Base-by-base conservation (phyloP, 2,797 vertebrate genomes). In the Chiropotes sagulatus region DNA sequence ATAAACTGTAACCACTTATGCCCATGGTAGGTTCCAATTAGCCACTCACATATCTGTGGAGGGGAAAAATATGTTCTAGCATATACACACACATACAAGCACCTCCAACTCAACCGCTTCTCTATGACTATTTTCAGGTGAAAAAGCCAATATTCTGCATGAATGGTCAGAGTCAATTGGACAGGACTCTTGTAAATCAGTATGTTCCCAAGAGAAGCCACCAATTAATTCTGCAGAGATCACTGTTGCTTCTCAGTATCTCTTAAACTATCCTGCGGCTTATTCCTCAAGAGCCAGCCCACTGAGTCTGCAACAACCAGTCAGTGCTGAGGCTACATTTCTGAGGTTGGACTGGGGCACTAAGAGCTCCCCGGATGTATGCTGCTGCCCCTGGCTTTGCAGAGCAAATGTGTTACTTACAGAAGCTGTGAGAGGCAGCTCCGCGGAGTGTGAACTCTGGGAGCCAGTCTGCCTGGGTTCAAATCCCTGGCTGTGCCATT, bases 41-140 rank as follows among this genome's bases (percentile, higher is more conserved):
- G 57, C 83, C 95, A 88, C 96, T 95, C 92, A 97, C 96, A 93
- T 88, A 57, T 48, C 67, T 64, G 81, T 3, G 17, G 75, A 72
- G 30, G 39, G 41, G n/a, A 61, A 61, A 88, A 80, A 26, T 79
- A 33, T 76, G 92, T 58, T 89, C 75, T 72, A 44, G 57, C 39
- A 41, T 13, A 26, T 0, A 15, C 52, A 22, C 13, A n/a, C 39
- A 46, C 19, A 22, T 8, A 28, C 7, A 7, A 7, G 9, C 28
- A 4, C 57, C 11, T 44, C 70, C 22, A 48, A 1, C 41, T 33
- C 46, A 39, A 1, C 9, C 48, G 30, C 41, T 54, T 81, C 58
- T 12, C 54, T 9, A 0, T 0, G 70, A 84, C 82, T 54, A 2
- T 24, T 57, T 79, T 54, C 14, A 14, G 12, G 9, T 2, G 6